Evolutionary conservation across 2,888 invertebrate genomes (phyloP), one percentile per base, ranked within the genome.

Genomic region (Xestia ashworthii): DNA sequence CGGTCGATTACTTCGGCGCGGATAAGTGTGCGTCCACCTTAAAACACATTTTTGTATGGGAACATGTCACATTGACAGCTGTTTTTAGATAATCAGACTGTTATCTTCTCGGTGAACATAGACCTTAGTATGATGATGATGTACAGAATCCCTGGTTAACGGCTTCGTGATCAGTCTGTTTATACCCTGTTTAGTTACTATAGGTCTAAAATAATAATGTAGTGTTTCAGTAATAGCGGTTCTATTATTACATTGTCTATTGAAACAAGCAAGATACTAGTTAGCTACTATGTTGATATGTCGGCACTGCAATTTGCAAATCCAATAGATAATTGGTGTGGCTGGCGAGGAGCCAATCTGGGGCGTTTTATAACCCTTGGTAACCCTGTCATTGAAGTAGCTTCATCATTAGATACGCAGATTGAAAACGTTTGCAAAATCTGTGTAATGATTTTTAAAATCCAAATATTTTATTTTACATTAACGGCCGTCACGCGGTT

Each of bases 281-380:
- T 65, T 48, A 14, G 74, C 55, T 65, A 83, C 72, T 73, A 83
- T 78, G 74, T 83, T 60, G 62, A 25, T 44, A 58, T 32, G 46
- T 74, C 41, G 67, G 67, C 58, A 65, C 67, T 81, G 65, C 74
- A 78, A 84, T 81, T 86, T 84, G 76, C 53, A 48, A 76, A 81
- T 65, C 22, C 66, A 65, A 80, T 83, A 78, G 69, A 86, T 78
- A 83, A 82, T 82, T 81, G 73, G 46, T 71, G 55, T 38, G 58
- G 16, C 67, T 87, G 89, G 87, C 88, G 70, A 5, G 0, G 19
- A 60, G 88, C 88, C 87, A 88, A 81, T 25, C 58, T 6, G 68
- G 74, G 71, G 68, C 80, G 67, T 84, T 80, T 80, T 84, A 77
- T 87, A 78, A 69, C 74, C 71, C 71, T 76, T 67, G 71, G 22